These are phyloP conservation scores for Chouioia cunea DNA, from an alignment of 2,888 invertebrate species.

Conservation along the genomic window DNA sequence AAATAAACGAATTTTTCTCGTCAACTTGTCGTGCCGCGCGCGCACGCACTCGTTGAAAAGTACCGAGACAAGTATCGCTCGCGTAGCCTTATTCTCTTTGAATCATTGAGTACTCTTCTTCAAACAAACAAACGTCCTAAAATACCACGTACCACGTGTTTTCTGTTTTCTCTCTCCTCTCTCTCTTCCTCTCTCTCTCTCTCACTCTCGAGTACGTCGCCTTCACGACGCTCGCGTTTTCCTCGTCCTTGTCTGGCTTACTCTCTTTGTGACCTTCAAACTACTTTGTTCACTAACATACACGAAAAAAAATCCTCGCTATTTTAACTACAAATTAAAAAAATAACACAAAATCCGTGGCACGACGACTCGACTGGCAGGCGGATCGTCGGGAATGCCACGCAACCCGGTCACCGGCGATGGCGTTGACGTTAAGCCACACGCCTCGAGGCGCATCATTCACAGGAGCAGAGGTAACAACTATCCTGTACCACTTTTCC, in stretches of 20 bases:
- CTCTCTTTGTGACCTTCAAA: too few species aligned
- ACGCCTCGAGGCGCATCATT: slow-evolving; percentile 64
- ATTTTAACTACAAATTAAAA: not conserved
- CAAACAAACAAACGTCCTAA: slow-evolving; percentile 11
- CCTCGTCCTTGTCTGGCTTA: not conserved
- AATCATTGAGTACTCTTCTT: not conserved
- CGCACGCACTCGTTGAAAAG: too few species aligned
- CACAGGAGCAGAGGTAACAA: slow-evolving; percentile 67
- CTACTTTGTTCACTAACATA: too few species aligned
- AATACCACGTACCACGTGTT: too few species aligned
- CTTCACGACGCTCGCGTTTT: slow-evolving; percentile 7
- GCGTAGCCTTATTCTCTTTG: slow-evolving; percentile 3
- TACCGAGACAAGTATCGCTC: too few species aligned
- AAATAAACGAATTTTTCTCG: not conserved
- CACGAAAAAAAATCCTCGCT: slow-evolving; percentile 12
- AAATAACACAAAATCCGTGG: not conserved
- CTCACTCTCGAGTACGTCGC: too few species aligned
- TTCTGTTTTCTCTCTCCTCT: too few species aligned
- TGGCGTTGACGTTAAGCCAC: slow-evolving; percentile 72
- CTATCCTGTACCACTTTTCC: not conserved
- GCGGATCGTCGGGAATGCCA: slow-evolving; percentile 68
- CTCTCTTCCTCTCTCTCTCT: slow-evolving; percentile 13
- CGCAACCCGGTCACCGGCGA: slow-evolving; percentile 77
- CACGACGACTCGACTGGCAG: slow-evolving; percentile 53
- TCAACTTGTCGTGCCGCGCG: too few species aligned